These are phyloP conservation scores for Bombus picipes DNA, from an alignment of 1,140 invertebrate genomes.

Conservation along the genomic window DNA sequence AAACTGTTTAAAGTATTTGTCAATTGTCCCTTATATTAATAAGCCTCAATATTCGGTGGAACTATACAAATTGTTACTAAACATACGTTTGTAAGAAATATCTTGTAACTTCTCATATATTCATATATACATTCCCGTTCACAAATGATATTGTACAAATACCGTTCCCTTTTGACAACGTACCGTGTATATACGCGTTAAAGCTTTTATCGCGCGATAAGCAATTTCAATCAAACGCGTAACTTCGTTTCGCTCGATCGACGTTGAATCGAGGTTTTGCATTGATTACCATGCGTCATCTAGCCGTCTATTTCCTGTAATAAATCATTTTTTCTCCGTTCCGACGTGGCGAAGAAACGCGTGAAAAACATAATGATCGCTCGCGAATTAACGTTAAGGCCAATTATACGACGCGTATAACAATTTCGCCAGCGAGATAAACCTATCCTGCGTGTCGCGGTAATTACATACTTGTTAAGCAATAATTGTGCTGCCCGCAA, in stretches of 20 bases:
- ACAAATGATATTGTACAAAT: no score
- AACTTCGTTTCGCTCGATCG: constrained; percentile 25
- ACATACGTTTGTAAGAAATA: no score
- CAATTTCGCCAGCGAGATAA: constrained; percentile 2
- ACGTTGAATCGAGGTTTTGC: neutral
- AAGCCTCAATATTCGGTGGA: no score
- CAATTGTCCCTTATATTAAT: no score
- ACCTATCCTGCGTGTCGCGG: neutral
- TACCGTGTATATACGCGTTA: neutral
- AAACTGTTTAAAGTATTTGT: no score
- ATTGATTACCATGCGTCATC: constrained; percentile 4
- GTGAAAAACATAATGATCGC: neutral
- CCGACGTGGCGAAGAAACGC: neutral
- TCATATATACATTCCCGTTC: no score
- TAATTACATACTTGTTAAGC: constrained; percentile 2
- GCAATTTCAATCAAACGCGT: constrained; percentile 9
- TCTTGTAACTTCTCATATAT: no score
- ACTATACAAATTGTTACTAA: no score
- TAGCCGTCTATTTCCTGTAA: neutral
- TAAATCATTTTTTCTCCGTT: constrained; percentile 8
- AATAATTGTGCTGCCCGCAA: neutral
- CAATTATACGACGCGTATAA: constrained; percentile 1
- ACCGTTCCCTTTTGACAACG: neutral
- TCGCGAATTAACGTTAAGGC: neutral
- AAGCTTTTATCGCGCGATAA: constrained; percentile 21